A percentile compares a stretch with the other conserved stretches of the same genome.
These are phyloP conservation scores for Macrobrachium nipponense DNA, from an alignment of 1,140 invertebrate genomes.

Conservation along the genomic window DNA sequence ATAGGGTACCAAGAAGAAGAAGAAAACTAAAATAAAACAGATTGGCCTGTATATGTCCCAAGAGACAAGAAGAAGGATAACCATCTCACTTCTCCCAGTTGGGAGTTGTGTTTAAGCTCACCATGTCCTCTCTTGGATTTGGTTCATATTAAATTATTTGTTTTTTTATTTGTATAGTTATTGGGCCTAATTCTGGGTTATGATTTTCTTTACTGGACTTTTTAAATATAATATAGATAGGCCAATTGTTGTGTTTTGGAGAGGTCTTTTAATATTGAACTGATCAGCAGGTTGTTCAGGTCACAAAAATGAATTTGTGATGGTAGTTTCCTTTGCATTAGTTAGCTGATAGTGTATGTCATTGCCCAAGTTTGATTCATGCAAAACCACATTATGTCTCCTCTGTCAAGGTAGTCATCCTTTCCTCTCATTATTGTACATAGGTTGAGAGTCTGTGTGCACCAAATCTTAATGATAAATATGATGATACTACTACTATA, in stretches of 20 bases:
- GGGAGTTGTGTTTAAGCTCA: slow-evolving; percentile 18
- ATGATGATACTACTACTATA: background rate
- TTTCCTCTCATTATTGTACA: slow-evolving; percentile 46
- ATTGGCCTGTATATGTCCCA: slow-evolving; percentile 35
- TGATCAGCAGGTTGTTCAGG: slow-evolving; percentile 46
- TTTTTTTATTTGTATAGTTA: slow-evolving; percentile 43
- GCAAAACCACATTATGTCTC: slow-evolving; percentile 52
- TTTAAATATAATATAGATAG: slow-evolving; percentile 48
- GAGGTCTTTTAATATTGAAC: slow-evolving; percentile 53
- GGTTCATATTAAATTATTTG: slow-evolving; percentile 35
- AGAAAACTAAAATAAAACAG: background rate
- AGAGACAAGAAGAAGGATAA: slow-evolving; percentile 10
- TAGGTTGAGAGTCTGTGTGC: slow-evolving; percentile 51
- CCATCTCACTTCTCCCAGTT: slow-evolving; percentile 29
- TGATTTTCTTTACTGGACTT: slow-evolving; percentile 42
- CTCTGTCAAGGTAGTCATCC: slow-evolving; percentile 48
- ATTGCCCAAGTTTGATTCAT: slow-evolving; percentile 57
- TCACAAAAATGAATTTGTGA: slow-evolving; percentile 52
- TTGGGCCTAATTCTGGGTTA: slow-evolving; percentile 54
- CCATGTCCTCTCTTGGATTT: slow-evolving; percentile 34
- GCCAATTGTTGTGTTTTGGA: slow-evolving; percentile 53
- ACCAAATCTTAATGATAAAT: slow-evolving; percentile 33
- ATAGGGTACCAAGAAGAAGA: background rate
- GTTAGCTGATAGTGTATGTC: slow-evolving; percentile 52
- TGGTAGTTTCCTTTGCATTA: slow-evolving; percentile 56